Conservation (phyloP, 2,888 invertebrate genomes). For the Leistus spinibarbis region DNA sequence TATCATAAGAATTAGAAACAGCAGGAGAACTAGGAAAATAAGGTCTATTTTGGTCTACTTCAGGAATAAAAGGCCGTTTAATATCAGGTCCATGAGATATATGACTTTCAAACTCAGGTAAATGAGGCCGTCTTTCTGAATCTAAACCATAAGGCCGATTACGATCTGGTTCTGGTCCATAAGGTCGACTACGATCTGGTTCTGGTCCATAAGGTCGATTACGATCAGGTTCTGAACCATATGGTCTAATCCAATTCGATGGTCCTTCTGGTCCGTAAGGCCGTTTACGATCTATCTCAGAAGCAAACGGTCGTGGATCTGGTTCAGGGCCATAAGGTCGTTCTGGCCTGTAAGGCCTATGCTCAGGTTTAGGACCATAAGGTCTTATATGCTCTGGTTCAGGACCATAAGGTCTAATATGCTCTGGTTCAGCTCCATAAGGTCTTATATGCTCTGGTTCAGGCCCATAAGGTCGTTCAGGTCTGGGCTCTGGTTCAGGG, state of each 20-base stretch:
- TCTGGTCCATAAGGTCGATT: conserved; percentile 17
- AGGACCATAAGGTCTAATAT: not conserved
- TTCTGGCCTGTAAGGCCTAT: not conserved
- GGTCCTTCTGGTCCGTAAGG: not conserved
- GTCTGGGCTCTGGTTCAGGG: not conserved
- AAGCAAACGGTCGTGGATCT: not conserved
- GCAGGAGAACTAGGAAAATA: conserved; percentile 9
- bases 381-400: not conserved
- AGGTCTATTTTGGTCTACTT: not conserved
- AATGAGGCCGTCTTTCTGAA: not conserved
- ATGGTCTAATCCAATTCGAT: not conserved
- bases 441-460: not conserved
- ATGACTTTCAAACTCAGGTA: not conserved
- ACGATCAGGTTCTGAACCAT: conserved; percentile 4
- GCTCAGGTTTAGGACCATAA: conserved; percentile 1
- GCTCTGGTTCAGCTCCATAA: conserved; percentile 4
- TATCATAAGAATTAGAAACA: conserved; percentile 6
- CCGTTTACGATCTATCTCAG: not conserved
- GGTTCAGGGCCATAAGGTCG: conserved; percentile 4
- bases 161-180: not conserved
- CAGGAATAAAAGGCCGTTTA: not conserved
- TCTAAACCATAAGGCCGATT: conserved; percentile 8
- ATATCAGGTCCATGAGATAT: conserved; percentile 7
- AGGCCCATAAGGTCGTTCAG: no score
- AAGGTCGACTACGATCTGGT: not conserved